Conservation (phyloP, 2,888 invertebrate species). For the Heteropelma amictum region DNA sequence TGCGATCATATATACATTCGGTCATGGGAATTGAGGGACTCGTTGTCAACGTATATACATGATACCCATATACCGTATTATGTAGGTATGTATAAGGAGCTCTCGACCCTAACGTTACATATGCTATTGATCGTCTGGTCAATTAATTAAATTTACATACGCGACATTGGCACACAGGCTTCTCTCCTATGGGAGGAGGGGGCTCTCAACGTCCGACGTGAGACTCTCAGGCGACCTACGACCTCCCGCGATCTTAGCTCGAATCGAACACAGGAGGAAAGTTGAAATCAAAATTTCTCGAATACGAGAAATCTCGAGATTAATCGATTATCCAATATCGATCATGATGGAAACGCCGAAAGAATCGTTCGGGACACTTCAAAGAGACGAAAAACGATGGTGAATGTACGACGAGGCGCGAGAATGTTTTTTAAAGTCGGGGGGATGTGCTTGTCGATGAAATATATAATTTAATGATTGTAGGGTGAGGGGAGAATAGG, state of each 20-base stretch:
- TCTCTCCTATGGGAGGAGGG: constrained; percentile 49
- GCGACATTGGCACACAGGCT: constrained; percentile 56
- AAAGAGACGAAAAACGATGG: too few species aligned
- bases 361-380: too few species aligned
- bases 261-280: neutral
- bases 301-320: too few species aligned
- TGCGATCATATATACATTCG: constrained; percentile 5
- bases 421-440: too few species aligned
- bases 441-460: too few species aligned
- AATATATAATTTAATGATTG: too few species aligned
- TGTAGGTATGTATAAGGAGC: constrained; percentile 13
- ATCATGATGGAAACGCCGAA: too few species aligned
- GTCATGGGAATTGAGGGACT: constrained; percentile 40
- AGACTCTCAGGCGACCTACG: constrained; percentile 20
- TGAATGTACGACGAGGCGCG: too few species aligned
- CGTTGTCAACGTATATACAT: constrained; percentile 28
- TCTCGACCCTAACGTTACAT: constrained; percentile 49
- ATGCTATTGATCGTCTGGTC: constrained; percentile 58
- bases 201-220: constrained; percentile 29
- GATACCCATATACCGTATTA: constrained; percentile 1
- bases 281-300: neutral
- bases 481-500: neutral
- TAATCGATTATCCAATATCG: too few species aligned
- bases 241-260: constrained; percentile 31
- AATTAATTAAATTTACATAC: constrained; percentile 59